Base-by-base conservation (phyloP, 2,888 invertebrate genomes). In the Adelphocoris suturalis region DNA sequence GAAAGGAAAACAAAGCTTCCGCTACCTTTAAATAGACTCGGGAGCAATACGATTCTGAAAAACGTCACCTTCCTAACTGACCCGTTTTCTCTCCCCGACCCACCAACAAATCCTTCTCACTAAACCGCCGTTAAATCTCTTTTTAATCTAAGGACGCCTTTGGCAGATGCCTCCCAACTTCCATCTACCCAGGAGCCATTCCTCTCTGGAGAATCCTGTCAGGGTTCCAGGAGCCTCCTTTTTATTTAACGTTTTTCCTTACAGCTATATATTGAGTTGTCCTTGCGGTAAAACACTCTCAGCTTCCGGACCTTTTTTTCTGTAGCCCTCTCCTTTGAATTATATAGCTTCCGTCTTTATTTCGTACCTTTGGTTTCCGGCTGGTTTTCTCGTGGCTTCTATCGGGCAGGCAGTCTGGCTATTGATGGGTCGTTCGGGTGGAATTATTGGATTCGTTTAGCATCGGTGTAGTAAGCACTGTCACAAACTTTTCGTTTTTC, bases 111-210 rank as follows among this genome's bases (percentile, higher is more conserved):
- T 52, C 52, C 52, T 68, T 68, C 23, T 27, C 68, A 27, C 12
- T 37, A 23, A 68, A 68, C 23, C 68, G 11, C 23, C 80, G 52
- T 48, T 82, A 82, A 82, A 82, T 82, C 82, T 82, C 82, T 82
- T 82, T 52, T 52, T 82, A 82, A 82, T 82, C 82, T 82, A 82
- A 82, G 16, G 52, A 27, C 82, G 47, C 82, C 52, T 82, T 82
- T 82, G 82, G 82, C 52, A 52, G 82, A 82, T 82, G 52, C 82
- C 52, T 52, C 48, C 23, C 47, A 23, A 82, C 82, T 19, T 52
- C 82, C 82, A 19, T 82, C 82, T 82, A 13, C n/a, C 46, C 16
- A 19, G 68, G 23, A 23, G 27, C 68, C 68, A 68, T 68, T 68
- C 23, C 23, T 68, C 68, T 68, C 23, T 9, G 12, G 68, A 68